Evolutionary conservation across 2,797 vertebrate genomes (phyloP).

Genomic region (Acrossocheilus fasciatus): DNA sequence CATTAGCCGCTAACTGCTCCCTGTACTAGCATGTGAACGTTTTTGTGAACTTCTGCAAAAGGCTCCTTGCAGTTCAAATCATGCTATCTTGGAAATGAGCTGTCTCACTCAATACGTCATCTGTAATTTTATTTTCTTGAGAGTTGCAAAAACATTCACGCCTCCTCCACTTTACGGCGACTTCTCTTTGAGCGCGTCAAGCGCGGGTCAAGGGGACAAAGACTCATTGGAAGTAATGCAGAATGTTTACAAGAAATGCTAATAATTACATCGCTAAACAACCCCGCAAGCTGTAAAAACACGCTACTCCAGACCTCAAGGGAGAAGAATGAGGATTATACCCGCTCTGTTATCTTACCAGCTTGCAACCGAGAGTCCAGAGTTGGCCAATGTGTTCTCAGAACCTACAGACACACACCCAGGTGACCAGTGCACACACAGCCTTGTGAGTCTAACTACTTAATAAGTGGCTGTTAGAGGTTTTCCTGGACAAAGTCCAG

Average conservation of each 20-base stretch:
- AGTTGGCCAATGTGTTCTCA: constrained; percentile 59
- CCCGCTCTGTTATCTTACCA: constrained; percentile 53
- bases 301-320: constrained; percentile 64
- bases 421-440: constrained; percentile 62
- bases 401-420: constrained; percentile 55
- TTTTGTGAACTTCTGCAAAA: constrained; percentile 43
- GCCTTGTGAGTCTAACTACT: constrained; percentile 83
- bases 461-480: constrained; percentile 86
- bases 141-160: constrained; percentile 29
- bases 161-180: constrained; percentile 27
- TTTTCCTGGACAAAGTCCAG: constrained; percentile 98
- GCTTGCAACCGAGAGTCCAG: constrained; percentile 53
- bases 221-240: constrained; percentile 61
- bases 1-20: constrained; percentile 63
- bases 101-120: constrained; percentile 18
- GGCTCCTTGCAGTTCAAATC: constrained; percentile 1
- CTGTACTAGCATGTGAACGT: constrained; percentile 2
- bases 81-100: constrained; percentile 43
- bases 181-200: constrained; percentile 32
- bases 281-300: constrained; percentile 73
- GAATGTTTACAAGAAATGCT: constrained; percentile 68
- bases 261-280: constrained; percentile 72
- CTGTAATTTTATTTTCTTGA: constrained; percentile 27
- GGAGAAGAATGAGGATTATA: constrained; percentile 68
- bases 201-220: constrained; percentile 49